These are phyloP conservation scores for Mormyrus hasselquistii DNA, from an alignment of 2,797 vertebrate species.

Conservation along the genomic window DNA sequence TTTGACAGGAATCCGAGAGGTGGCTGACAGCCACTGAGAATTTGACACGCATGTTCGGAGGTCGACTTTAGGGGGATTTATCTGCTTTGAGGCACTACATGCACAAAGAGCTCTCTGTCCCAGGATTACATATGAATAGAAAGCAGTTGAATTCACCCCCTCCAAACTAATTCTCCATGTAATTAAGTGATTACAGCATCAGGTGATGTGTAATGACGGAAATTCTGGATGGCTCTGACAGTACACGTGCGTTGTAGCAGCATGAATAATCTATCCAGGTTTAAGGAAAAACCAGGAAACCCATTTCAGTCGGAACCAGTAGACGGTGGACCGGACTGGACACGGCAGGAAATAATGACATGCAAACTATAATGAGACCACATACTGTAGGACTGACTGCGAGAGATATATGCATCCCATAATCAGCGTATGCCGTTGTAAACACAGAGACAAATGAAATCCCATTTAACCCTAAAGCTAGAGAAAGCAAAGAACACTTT, in stretches of 20 bases:
- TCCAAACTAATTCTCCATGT: background rate
- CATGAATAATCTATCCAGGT: background rate
- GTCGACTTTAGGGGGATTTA: background rate
- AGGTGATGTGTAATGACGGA: background rate
- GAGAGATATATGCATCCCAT: background rate
- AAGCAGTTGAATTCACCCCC: background rate
- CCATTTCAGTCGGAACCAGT: background rate
- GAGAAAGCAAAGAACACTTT: background rate
- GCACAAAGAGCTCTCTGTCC: background rate
- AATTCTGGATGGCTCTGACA: background rate
- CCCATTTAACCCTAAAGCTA: background rate
- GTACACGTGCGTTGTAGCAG: background rate
- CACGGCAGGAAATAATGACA: background rate
- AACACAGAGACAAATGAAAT: background rate
- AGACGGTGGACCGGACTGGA: background rate
- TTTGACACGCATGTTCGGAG: background rate
- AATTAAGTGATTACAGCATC: background rate
- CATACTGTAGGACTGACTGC: background rate
- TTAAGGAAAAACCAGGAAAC: background rate
- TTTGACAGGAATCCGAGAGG: background rate
- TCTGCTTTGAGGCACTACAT: background rate
- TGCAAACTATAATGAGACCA: background rate
- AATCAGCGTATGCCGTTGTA: background rate
- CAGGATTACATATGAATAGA: background rate
- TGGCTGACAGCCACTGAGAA: background rate